phyloP scores from a whole-genome alignment of 2,797 vertebrate genomes.

The Hipposideros larvatus region DNA sequence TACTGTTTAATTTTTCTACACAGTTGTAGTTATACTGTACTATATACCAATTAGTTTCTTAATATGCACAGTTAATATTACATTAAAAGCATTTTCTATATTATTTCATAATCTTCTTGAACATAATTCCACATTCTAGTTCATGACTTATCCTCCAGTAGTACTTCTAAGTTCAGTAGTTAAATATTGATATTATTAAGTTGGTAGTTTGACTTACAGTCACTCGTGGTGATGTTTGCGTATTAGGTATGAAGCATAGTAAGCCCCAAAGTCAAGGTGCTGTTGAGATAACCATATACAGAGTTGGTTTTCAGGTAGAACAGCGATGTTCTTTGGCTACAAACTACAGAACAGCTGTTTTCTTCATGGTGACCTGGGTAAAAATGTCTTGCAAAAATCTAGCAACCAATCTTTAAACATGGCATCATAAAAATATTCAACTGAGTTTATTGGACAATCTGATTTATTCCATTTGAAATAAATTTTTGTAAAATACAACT shows the following conservation, averaged over 20 bases:
- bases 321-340: background rate
- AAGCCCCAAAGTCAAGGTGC: background rate
- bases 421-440: background rate
- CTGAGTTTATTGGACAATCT: background rate
- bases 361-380: background rate
- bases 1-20: constrained; percentile 21
- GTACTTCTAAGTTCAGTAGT: background rate
- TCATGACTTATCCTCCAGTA: constrained; percentile 12
- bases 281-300: background rate
- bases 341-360: background rate
- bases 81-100: background rate
- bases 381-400: constrained; percentile 43
- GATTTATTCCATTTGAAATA: background rate
- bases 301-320: background rate
- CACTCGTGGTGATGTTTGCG: background rate
- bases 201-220: constrained; percentile 27
- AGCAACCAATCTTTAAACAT: background rate
- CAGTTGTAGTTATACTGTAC: background rate
- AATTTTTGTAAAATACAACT: constrained; percentile 28
- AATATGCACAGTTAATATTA: background rate
- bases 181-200: constrained; percentile 7
- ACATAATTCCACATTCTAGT: background rate
- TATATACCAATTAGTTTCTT: background rate
- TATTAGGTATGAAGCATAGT: background rate
- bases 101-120: constrained; percentile 19